A percentile compares a stretch with the other conserved stretches of the same genome.
Conservation (phyloP, 2,113 vertebrate genomes). For the Ochotona princeps region DNA sequence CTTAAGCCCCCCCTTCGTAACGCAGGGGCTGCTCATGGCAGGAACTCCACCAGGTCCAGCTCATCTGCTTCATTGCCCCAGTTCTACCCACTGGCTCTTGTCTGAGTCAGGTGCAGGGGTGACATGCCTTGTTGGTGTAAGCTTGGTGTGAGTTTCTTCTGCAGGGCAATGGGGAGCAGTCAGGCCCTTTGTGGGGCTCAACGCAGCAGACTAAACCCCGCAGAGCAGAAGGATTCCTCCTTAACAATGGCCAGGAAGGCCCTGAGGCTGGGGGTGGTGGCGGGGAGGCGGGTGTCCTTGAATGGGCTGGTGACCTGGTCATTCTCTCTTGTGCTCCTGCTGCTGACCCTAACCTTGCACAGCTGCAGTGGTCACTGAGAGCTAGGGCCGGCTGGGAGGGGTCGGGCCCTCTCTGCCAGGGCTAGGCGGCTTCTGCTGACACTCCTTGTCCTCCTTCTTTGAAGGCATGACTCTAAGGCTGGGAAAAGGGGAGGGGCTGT, state of each 20-base stretch:
- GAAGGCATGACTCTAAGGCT: conserved; percentile 47
- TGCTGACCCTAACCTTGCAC: conserved; percentile 34
- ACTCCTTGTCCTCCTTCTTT: conserved; percentile 57
- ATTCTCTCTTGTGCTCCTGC: background rate
- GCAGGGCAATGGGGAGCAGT: conserved; percentile 61
- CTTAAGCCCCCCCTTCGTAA: background rate
- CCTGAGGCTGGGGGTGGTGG: conserved; percentile 52
- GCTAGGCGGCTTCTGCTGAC: conserved; percentile 60
- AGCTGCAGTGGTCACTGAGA: conserved; percentile 55
- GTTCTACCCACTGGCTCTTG: background rate
- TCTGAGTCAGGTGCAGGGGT: background rate
- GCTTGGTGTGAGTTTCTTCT: conserved; percentile 52
- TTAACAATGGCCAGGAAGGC: conserved; percentile 39
- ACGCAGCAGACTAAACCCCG: conserved; percentile 46
- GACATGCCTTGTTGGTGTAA: conserved; percentile 15
- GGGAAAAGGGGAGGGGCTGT: background rate
- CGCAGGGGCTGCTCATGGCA: rapidly evolving
- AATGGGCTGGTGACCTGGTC: conserved; percentile 66
- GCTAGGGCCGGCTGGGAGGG: conserved; percentile 57
- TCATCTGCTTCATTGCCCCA: no score
- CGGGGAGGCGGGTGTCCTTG: conserved; percentile 54
- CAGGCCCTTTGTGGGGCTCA: conserved; percentile 66
- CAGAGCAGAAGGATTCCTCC: conserved; percentile 39
- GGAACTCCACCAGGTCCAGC: background rate
- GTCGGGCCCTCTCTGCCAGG: conserved; percentile 55